Evolutionary conservation across 2,797 vertebrate genomes (phyloP).

Genomic region (Okamejei kenojei): DNA sequence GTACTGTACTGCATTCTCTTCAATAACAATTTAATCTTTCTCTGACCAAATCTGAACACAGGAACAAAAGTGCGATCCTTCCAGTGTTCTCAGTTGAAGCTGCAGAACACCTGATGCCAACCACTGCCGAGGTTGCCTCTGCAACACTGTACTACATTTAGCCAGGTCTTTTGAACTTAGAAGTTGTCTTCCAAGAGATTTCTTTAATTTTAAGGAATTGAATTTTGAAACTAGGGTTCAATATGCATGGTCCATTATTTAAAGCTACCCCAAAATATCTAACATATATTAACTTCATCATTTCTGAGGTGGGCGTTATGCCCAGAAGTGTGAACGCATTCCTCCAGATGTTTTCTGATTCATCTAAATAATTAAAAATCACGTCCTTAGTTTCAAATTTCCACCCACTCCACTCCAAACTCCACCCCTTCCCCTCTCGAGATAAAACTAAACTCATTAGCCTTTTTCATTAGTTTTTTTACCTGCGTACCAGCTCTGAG

Average conservation of each 20-base stretch:
- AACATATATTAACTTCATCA: neutral
- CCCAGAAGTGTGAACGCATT: neutral
- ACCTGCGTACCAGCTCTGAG: neutral
- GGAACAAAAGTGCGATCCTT: no score
- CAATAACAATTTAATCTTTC: no score
- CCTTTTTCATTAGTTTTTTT: neutral
- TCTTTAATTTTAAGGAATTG: neutral
- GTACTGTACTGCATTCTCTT: no score
- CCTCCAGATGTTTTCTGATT: neutral
- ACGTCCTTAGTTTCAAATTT: neutral
- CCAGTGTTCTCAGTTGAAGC: no score
- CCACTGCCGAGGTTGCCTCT: neutral
- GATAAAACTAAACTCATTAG: neutral
- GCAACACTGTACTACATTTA: neutral
- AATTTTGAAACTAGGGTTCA: no score
- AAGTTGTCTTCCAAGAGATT: neutral
- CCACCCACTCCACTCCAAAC: neutral
- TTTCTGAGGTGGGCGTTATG: neutral
- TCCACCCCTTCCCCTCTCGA: no score
- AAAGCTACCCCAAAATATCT: no score
- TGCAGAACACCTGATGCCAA: neutral
- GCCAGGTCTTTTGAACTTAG: neutral
- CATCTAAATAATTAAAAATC: neutral
- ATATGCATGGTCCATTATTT: no score
- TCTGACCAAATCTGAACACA: no score